Evolutionary conservation across 2,113 vertebrate species (phyloP).

Genomic region (Odocoileus hemionus): DNA sequence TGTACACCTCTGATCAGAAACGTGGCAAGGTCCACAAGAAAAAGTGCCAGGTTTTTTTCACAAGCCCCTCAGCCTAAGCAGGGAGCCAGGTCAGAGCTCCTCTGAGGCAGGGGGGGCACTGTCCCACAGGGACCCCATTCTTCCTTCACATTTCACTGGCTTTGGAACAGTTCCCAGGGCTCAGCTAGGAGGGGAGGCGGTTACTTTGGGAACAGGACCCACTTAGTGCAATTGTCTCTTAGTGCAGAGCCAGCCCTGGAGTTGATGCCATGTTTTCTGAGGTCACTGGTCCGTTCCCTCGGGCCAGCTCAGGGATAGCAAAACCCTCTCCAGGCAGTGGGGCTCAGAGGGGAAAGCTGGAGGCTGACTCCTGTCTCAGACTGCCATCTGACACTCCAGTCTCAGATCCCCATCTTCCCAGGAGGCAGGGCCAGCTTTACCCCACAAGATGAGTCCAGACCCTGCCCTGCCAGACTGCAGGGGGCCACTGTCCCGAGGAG

Average conservation of each 20-base stretch:
- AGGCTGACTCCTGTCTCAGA: not conserved
- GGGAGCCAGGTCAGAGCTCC: not conserved
- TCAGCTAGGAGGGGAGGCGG: conserved; percentile 41
- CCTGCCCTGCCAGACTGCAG: not conserved
- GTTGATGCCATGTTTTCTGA: conserved; percentile 2
- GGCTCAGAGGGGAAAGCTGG: not conserved
- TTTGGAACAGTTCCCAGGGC: conserved; percentile 53
- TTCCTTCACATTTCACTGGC: conserved; percentile 71
- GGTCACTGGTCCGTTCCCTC: not conserved
- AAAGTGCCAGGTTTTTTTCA: conserved; percentile 46
- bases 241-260: conserved; percentile 59
- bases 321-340: not conserved
- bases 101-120: not conserved
- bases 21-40: not conserved
- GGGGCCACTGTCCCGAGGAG: not conserved
- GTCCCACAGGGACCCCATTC: not conserved
- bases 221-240: conserved; percentile 72
- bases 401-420: conserved; percentile 27
- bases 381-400: not conserved
- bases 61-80: conserved; percentile 21
- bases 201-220: conserved; percentile 57
- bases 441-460: not conserved
- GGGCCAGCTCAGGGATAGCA: not conserved
- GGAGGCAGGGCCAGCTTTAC: conserved; percentile 24
- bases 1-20: conserved; percentile 44